Conservation (phyloP, 1,140 invertebrate species). For the Proctacanthus coquilletti region DNA sequence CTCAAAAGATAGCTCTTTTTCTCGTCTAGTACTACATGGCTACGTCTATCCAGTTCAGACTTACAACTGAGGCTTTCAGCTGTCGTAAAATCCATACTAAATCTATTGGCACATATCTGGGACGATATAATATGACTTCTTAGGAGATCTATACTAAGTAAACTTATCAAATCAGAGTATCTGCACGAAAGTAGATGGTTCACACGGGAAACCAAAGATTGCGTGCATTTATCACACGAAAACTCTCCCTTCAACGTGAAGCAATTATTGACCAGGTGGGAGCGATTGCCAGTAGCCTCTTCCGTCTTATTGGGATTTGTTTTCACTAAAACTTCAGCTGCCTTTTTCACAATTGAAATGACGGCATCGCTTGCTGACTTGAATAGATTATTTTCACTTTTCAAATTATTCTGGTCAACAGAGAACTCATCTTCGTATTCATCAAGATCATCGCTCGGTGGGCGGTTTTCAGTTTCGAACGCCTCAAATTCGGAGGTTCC, state of each 20-base stretch:
- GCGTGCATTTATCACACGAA: slow-evolving; percentile 16
- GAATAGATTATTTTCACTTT: slow-evolving; percentile 52
- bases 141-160: slow-evolving; percentile 14
- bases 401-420: slow-evolving; percentile 27
- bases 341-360: slow-evolving; percentile 76
- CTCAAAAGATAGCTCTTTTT: slow-evolving; percentile 36
- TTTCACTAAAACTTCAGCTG: slow-evolving; percentile 62
- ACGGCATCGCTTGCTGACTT: slow-evolving; percentile 72
- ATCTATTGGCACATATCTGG: slow-evolving; percentile 16
- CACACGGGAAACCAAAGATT: slow-evolving; percentile 13
- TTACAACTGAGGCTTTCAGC: background rate
- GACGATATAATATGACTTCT: slow-evolving; percentile 14
- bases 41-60: background rate
- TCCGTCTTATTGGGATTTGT: slow-evolving; percentile 29
- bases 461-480: slow-evolving; percentile 54
- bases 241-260: slow-evolving; percentile 15
- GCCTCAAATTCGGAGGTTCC: slow-evolving; percentile 86
- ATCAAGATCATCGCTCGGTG: slow-evolving; percentile 45
- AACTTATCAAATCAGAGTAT: slow-evolving; percentile 13
- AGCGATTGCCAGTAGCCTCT: slow-evolving; percentile 9
- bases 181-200: slow-evolving; percentile 21
- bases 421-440: slow-evolving; percentile 42
- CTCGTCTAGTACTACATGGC: slow-evolving; percentile 4
- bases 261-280: slow-evolving; percentile 13
- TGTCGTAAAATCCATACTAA: slow-evolving; percentile 7